Percentiles rank a stretch among this genome's conserved stretches.
Evolutionary conservation across 1,140 invertebrate genomes (phyloP).

Genomic region (Zelostemma sp.): DNA sequence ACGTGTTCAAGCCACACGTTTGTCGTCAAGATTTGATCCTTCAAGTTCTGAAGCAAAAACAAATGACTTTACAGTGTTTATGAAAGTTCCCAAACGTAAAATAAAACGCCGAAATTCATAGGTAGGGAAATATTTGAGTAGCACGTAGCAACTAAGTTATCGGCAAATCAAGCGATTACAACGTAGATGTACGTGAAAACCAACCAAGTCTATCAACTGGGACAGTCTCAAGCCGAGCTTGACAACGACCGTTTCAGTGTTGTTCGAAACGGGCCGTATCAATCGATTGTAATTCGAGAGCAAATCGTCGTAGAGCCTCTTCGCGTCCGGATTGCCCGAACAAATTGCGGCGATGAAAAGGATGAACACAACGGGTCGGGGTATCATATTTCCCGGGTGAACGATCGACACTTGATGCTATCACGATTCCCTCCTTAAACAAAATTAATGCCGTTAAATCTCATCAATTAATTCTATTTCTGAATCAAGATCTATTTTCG

Average conservation of each 20-base stretch:
- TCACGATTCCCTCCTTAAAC: conserved; percentile 1
- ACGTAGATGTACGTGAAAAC: no score
- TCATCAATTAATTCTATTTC: no score
- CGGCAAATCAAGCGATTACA: no score
- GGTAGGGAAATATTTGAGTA: no score
- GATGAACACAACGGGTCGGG: conserved; percentile 39
- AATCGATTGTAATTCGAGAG: conserved; percentile 96
- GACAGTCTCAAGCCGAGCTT: conserved; percentile 92
- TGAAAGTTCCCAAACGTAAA: neutral
- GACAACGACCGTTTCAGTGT: conserved; percentile 92
- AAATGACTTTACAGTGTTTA: conserved; percentile 40
- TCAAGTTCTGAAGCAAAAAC: conserved; percentile 85
- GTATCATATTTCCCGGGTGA: conserved; percentile 49
- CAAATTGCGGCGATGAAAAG: conserved; percentile 51
- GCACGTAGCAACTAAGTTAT: no score
- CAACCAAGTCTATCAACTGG: conserved; percentile 95
- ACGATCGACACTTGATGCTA: conserved; percentile 21
- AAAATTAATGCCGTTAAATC: conserved; percentile 28
- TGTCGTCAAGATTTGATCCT: conserved; percentile 96
- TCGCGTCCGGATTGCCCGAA: conserved; percentile 87
- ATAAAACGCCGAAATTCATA: neutral
- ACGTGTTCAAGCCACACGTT: conserved; percentile 97
- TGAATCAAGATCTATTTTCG: no score
- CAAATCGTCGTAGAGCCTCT: conserved; percentile 93
- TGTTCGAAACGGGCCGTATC: conserved; percentile 93